phyloP scores from a whole-genome alignment of 2,888 invertebrate species.

The Melieria omissa region DNA sequence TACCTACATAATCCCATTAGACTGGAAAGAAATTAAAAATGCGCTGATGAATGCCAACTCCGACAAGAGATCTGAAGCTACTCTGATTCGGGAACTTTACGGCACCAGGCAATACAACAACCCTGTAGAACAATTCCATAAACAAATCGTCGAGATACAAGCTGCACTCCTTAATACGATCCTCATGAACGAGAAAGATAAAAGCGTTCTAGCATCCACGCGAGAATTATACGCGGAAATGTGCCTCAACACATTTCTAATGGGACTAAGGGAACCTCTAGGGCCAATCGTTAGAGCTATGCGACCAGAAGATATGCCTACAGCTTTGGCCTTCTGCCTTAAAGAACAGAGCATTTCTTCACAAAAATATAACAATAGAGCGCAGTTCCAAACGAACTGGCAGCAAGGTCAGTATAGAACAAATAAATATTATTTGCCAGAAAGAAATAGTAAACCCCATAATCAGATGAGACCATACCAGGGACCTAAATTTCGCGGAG shows the following conservation, averaged over 20 bases:
- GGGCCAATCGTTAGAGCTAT: too few relatives aligned
- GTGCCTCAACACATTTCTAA: too few relatives aligned
- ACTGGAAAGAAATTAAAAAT: not conserved
- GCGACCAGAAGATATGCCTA: too few relatives aligned
- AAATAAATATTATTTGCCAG: too few relatives aligned
- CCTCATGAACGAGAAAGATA: slow-evolving; percentile 40
- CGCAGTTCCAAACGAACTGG: too few relatives aligned
- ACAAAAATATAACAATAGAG: too few relatives aligned
- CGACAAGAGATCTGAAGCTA: slow-evolving; percentile 36
- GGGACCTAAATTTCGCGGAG: too few relatives aligned
- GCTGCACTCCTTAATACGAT: slow-evolving; percentile 42
- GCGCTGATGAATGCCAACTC: slow-evolving; percentile 27
- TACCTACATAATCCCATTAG: not conserved
- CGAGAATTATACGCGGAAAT: slow-evolving; percentile 37
- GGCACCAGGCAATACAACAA: slow-evolving; percentile 36
- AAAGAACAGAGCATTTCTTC: slow-evolving; percentile 40
- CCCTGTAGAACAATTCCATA: slow-evolving; percentile 41
- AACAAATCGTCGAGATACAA: slow-evolving; percentile 43
- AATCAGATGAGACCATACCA: too few relatives aligned
- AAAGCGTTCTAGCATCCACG: slow-evolving; percentile 41
- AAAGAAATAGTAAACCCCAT: too few relatives aligned
- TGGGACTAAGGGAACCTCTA: too few relatives aligned
- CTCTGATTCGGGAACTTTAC: slow-evolving; percentile 41
- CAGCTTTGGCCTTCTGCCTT: too few relatives aligned
- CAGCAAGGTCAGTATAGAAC: too few relatives aligned